Evolutionary conservation across 2,113 vertebrate genomes (phyloP).

Genomic region (Centrocercus urophasianus): DNA sequence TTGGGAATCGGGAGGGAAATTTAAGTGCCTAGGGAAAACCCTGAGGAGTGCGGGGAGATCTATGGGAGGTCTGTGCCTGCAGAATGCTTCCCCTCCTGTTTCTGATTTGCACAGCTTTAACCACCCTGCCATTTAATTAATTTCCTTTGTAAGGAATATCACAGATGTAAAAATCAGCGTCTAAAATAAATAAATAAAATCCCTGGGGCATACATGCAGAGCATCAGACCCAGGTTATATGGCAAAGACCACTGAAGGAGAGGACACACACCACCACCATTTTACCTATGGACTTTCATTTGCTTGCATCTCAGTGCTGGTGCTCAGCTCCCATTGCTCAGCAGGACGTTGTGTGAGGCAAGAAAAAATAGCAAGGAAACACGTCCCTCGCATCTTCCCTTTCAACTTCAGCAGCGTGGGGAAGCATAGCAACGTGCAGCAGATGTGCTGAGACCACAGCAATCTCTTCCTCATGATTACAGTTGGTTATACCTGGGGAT

Average conservation of each 20-base stretch:
- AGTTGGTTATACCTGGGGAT: conserved; percentile 81
- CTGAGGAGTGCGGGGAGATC: conserved; percentile 42
- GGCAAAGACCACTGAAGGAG: neutral
- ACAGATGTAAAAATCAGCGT: conserved; percentile 53
- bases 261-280: neutral
- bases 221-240: neutral
- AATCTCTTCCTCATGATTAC: conserved; percentile 79
- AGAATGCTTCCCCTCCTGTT: conserved; percentile 67
- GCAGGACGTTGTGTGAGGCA: conserved; percentile 60
- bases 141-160: conserved; percentile 70
- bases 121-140: conserved; percentile 61
- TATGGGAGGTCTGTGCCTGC: conserved; percentile 49
- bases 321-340: neutral
- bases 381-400: conserved; percentile 59
- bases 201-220: conserved; percentile 17
- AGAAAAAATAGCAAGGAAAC: conserved; percentile 68
- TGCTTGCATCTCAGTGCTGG: conserved; percentile 30
- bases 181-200: neutral
- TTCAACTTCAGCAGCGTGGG: conserved; percentile 70
- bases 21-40: conserved; percentile 57
- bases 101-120: conserved; percentile 70
- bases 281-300: conserved; percentile 62
- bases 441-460: conserved; percentile 82
- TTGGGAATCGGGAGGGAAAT: conserved; percentile 50
- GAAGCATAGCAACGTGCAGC: conserved; percentile 62